Base-by-base conservation (phyloP, 1,140 invertebrate species). In the Listronotus bonariensis region DNA sequence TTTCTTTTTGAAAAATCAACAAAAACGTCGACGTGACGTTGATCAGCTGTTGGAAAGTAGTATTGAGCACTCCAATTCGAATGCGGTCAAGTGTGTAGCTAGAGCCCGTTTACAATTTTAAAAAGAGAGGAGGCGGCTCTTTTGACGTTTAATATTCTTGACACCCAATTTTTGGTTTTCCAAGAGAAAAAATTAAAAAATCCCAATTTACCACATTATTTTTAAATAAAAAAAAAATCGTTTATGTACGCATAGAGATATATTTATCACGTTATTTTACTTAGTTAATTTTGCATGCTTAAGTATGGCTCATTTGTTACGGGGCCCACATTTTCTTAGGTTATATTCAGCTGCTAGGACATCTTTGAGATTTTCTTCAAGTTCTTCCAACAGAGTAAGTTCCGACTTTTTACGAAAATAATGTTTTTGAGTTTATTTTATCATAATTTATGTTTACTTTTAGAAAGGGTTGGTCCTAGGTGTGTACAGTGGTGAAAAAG, bases 401-500 rank as follows among this genome's bases (percentile, higher is more conserved):
- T 49, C 5, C 5, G 9, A 12, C 18, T 34, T 58, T 41, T 40
- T 10, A 14, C 2, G 11, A 10, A 18, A 49, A 34, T 7, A n/a
- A 36, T 46, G 18, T 40, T 46, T 14, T 10, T 10, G 9, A 46
- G 26, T 54, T 17, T 42, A 73, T 17, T 11, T 46, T 15, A 4
- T 31, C 0, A 6, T 12, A 18, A 26, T 32, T 26, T n/a, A n/a
- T 45, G 11, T 56, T 20, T 8, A 5, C 9, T 79, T 81, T 49
- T 73, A 82, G 80, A 83, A 79, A 72, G 83, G 83, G 43, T 67
- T 85, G 32, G 82, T 86, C 32, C 75, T 87, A 42, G 86, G 86
- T 61, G 78, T 83, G 31, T 86, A 86, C 68, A 76, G 77, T 46
- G 71, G 79, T 60, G 78, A 82, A 55, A 78, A 80, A 59, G 77